Percentiles rank a stretch among this genome's conserved stretches.
Evolutionary conservation across 2,113 vertebrate genomes (phyloP).

Genomic region (Pedetes capensis): DNA sequence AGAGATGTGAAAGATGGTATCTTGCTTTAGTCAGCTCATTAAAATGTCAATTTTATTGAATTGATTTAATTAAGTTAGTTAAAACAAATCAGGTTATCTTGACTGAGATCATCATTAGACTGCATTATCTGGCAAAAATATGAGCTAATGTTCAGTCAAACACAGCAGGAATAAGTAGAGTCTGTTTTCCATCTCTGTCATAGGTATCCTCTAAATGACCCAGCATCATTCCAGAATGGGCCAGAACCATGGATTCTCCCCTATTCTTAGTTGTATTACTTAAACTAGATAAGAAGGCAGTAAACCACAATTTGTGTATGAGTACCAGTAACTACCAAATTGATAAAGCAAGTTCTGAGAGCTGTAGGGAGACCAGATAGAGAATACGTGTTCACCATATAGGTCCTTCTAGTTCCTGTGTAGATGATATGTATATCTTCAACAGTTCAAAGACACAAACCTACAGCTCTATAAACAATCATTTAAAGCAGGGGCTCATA

Average conservation of each 20-base stretch:
- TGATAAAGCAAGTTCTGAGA: not conserved
- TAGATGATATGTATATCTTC: not conserved
- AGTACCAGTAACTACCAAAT: not conserved
- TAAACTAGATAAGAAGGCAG: not conserved
- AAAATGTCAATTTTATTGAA: conserved; percentile 49
- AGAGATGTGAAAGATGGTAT: not conserved
- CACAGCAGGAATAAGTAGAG: not conserved
- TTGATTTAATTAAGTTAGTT: conserved; percentile 54
- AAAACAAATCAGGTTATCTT: conserved; percentile 47
- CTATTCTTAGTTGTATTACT: not conserved
- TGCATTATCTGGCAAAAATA: not conserved
- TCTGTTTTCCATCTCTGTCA: conserved; percentile 20
- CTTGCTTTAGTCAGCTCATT: conserved; percentile 38
- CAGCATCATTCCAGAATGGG: not conserved
- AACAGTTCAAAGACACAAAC: not conserved
- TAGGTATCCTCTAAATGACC: not conserved
- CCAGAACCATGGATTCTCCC: not conserved
- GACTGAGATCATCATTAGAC: not conserved
- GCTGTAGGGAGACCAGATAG: not conserved
- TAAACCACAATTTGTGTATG: not conserved
- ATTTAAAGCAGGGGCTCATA: not conserved
- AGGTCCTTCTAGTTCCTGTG: not conserved
- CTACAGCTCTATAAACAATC: not conserved
- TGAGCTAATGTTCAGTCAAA: not conserved
- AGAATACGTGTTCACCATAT: not conserved